Conservation (phyloP, 2,113 vertebrate species). For the Peucedramus taeniatus region DNA sequence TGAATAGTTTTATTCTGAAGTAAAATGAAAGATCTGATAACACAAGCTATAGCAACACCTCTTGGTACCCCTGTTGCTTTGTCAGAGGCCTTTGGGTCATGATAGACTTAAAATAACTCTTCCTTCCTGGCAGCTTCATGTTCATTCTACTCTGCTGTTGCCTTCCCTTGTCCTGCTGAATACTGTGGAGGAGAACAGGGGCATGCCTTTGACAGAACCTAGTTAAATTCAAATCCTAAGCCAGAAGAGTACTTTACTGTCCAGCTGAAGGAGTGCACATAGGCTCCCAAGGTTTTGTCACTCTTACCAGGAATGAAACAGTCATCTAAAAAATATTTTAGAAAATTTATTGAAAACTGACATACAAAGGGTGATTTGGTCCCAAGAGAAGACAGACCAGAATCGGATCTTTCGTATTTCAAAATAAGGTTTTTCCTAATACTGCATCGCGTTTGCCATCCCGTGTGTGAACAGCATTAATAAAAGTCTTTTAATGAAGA, state of each 20-base stretch:
- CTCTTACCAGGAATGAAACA: slow-evolving; percentile 6
- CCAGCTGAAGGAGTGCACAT: neutral
- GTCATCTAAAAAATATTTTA: slow-evolving; percentile 43
- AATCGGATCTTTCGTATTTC: slow-evolving; percentile 23
- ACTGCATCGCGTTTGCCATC: slow-evolving; percentile 1
- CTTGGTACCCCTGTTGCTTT: neutral
- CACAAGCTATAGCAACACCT: neutral
- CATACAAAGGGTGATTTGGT: slow-evolving; percentile 68
- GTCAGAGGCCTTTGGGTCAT: neutral
- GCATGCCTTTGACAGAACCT: neutral
- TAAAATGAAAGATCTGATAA: neutral
- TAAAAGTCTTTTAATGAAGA: neutral
- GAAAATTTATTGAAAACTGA: slow-evolving; percentile 76
- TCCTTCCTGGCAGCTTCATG: neutral
- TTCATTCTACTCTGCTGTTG: neutral
- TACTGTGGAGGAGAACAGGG: neutral
- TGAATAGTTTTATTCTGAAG: neutral
- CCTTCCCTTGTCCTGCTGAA: neutral
- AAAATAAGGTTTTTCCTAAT: slow-evolving; percentile 55
- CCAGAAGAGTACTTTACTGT: neutral
- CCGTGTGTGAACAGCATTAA: neutral
- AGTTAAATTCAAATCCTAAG: neutral
- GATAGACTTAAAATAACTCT: neutral
- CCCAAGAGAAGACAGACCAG: slow-evolving; percentile 65
- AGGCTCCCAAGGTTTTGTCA: neutral